Evolutionary conservation across 2,113 vertebrate species (phyloP).

Genomic region (Chamaetylas fuelleborni): DNA sequence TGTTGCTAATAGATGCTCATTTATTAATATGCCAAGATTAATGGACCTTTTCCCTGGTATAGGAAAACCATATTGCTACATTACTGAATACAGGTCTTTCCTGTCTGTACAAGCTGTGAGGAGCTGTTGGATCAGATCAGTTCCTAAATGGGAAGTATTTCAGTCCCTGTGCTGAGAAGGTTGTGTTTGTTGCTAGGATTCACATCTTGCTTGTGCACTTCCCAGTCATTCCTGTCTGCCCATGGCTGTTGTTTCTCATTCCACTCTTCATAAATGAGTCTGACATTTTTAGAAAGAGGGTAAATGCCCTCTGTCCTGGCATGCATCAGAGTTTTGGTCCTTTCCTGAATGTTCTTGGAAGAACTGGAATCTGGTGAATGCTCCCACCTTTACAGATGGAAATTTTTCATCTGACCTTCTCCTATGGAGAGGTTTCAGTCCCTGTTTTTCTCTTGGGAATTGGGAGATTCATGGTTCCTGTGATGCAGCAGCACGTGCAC

Average conservation of each 20-base stretch:
- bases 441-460: background rate
- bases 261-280: background rate
- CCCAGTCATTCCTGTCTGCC: background rate
- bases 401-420: background rate
- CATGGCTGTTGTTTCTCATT: background rate
- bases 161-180: background rate
- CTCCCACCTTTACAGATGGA: background rate
- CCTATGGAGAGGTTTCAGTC: background rate
- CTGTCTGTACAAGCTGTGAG: background rate
- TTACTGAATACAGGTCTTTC: background rate
- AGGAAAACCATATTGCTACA: background rate
- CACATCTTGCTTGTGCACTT: background rate
- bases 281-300: background rate
- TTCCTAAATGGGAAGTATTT: background rate
- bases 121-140: background rate
- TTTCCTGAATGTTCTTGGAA: background rate
- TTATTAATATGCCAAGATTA: conserved; percentile 26
- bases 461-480: background rate
- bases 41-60: background rate
- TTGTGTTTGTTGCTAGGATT: background rate
- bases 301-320: background rate
- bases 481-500: background rate
- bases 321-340: background rate
- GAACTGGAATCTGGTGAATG: background rate
- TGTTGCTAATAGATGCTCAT: background rate